These are phyloP conservation scores for Pachycephala philippinensis DNA, from an alignment of 2,113 vertebrate genomes.

Conservation along the genomic window DNA sequence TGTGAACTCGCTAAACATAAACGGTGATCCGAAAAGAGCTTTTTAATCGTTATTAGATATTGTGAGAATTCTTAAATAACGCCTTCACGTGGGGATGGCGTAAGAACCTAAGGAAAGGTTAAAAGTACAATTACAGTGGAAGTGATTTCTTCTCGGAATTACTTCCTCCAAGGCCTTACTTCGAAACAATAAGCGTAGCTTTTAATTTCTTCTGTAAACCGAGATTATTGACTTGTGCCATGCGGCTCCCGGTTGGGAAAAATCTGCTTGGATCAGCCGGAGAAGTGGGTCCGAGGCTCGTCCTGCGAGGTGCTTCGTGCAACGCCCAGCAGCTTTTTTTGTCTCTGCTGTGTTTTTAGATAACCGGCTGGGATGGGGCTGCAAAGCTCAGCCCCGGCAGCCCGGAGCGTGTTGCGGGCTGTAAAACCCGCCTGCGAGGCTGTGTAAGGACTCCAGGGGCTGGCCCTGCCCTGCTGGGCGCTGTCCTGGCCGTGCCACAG, in stretches of 20 bases:
- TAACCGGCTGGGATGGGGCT: neutral
- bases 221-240: neutral
- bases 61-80: neutral
- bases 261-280: neutral
- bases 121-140: neutral
- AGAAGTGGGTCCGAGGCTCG: neutral
- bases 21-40: neutral
- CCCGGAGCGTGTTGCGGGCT: neutral
- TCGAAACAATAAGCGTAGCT: neutral
- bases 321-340: neutral
- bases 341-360: neutral
- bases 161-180: neutral
- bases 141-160: constrained; percentile 23
- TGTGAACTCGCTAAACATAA: neutral
- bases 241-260: neutral
- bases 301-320: neutral
- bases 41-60: neutral
- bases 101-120: constrained; percentile 2
- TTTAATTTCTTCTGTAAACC: neutral
- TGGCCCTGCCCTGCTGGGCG: neutral
- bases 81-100: neutral
- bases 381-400: neutral
- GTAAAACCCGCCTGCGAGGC: neutral
- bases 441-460: neutral
- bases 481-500: neutral